These are phyloP conservation scores for Eledone cirrhosa DNA, from an alignment of 2,888 invertebrate genomes.

Conservation along the genomic window DNA sequence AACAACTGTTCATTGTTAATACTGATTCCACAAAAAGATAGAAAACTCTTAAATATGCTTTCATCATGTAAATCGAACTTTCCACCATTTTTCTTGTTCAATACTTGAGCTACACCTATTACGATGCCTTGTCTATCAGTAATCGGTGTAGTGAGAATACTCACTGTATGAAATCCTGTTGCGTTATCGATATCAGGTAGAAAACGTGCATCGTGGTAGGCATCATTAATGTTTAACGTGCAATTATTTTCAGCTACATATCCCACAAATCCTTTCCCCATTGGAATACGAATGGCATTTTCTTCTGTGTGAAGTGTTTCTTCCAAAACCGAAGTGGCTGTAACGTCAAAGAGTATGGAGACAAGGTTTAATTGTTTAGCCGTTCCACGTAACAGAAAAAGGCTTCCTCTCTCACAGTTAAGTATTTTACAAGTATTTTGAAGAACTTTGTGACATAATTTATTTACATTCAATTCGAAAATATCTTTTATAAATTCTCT, in stretches of 20 bases:
- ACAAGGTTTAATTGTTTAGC: slow-evolving; percentile 81
- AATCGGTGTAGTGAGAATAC: slow-evolving; percentile 93
- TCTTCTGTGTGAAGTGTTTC: slow-evolving; percentile 58
- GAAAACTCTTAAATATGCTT: slow-evolving; percentile 89
- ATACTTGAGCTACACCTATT: slow-evolving; percentile 97
- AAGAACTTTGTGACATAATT: slow-evolving; percentile 93
- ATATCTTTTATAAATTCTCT: slow-evolving; percentile 97
- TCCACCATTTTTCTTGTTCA: slow-evolving; percentile 85
- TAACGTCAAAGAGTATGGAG: slow-evolving; percentile 94
- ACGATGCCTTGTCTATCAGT: slow-evolving; percentile 96
- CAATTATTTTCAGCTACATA: slow-evolving; percentile 89
- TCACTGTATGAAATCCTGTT: slow-evolving; percentile 90
- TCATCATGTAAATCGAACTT: slow-evolving; percentile 88
- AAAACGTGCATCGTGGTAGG: slow-evolving; percentile 92
- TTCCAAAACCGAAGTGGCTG: slow-evolving; percentile 78
- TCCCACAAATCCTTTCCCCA: slow-evolving; percentile 93
- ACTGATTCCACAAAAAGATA: slow-evolving; percentile 96
- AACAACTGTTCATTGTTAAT: slow-evolving; percentile 96
- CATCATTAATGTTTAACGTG: slow-evolving; percentile 90
- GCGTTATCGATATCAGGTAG: slow-evolving; percentile 89
- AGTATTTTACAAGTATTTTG: slow-evolving; percentile 92
- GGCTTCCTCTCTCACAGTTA: slow-evolving; percentile 85
- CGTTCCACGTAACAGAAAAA: slow-evolving; percentile 88
- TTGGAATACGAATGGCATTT: slow-evolving; percentile 75
- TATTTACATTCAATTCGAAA: slow-evolving; percentile 93